phyloP scores from a whole-genome alignment of 2,888 invertebrate genomes.

The Pardosa pseudoannulata region DNA sequence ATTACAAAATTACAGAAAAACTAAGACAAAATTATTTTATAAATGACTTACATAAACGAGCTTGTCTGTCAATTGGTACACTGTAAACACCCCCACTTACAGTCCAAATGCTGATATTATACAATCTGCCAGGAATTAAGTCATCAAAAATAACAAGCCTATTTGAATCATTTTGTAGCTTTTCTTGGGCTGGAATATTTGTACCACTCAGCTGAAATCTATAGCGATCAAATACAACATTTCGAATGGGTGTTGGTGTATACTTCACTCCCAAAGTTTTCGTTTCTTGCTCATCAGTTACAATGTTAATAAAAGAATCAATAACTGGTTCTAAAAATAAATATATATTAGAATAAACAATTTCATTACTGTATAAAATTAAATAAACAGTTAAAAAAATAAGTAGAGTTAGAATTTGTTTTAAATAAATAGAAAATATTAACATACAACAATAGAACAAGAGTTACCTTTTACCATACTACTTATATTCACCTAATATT shows the following conservation, averaged over 20 bases:
- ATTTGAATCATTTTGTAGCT: constrained; percentile 76
- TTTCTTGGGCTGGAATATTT: constrained; percentile 84
- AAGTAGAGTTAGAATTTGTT: too few relatives aligned
- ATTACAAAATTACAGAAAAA: too few relatives aligned
- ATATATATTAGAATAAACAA: neutral
- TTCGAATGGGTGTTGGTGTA: constrained; percentile 88
- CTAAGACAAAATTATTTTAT: too few relatives aligned
- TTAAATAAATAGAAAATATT: too few relatives aligned
- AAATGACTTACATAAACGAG: constrained; percentile 86
- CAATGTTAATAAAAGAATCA: constrained; percentile 92
- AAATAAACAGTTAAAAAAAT: too few relatives aligned
- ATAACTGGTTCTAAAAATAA: constrained; percentile 87
- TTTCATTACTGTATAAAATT: neutral
- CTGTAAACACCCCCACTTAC: constrained; percentile 89
- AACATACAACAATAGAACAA: too few relatives aligned
- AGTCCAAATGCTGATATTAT: constrained; percentile 96
- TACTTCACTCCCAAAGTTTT: constrained; percentile 86
- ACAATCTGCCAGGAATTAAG: constrained; percentile 89
- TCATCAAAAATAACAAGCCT: constrained; percentile 83
- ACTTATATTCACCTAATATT: too few relatives aligned
- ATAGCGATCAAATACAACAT: constrained; percentile 89
- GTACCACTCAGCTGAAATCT: constrained; percentile 86
- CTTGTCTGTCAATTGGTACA: constrained; percentile 90
- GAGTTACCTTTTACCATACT: too few relatives aligned
- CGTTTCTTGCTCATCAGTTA: constrained; percentile 86